Evolutionary conservation across 2,888 invertebrate species (phyloP), one percentile per base, ranked within the genome.

Genomic region (Lasioglossum zephyrum): DNA sequence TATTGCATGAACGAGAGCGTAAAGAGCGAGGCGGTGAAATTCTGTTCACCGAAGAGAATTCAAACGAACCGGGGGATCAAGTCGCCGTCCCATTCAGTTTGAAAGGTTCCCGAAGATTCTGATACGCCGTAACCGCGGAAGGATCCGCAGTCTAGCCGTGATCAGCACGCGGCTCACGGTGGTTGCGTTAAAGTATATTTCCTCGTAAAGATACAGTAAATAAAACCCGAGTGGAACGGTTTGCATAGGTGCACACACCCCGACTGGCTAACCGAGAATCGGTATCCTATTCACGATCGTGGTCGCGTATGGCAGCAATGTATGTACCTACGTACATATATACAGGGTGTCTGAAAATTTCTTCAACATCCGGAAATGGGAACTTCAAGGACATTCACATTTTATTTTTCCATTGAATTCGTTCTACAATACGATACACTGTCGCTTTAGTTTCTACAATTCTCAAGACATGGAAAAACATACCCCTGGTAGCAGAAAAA

Each of bases 201-300:
- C 31, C 36, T 36, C 66, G 66, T 66, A 66, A 66, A 66, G 66
- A 36, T 36, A 66, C 22, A 31, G 36, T 44, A 44, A 73, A 44
- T 47, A 47, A 47, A 73, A 73, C 18, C 36, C 4, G 16, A 26
- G 53, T 18, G 73, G 18, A 13, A 73, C 26, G 9, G 73, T 44
- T 44, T 49, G 47, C 63, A 66, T 63, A 47, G 44, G 53, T 49
- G 39, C 18, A 11, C 18, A 11, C 22, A 53, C n/a, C 49, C 41
- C 31, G 49, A 9, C 18, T n/a, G 36, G 69, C 36, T 39, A 31
- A 31, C 31, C 16, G 44, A 57, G 77, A 82, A 82, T 82, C 73
- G 57, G 47, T 70, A 60, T 77, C 60, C 31, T 70, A 69, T 73
- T 76, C 73, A 79, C 47, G 26, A 66, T 74, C 63, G 22, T 22